phyloP scores from a whole-genome alignment of 2,888 invertebrate species.

The Cetonia aurata region DNA sequence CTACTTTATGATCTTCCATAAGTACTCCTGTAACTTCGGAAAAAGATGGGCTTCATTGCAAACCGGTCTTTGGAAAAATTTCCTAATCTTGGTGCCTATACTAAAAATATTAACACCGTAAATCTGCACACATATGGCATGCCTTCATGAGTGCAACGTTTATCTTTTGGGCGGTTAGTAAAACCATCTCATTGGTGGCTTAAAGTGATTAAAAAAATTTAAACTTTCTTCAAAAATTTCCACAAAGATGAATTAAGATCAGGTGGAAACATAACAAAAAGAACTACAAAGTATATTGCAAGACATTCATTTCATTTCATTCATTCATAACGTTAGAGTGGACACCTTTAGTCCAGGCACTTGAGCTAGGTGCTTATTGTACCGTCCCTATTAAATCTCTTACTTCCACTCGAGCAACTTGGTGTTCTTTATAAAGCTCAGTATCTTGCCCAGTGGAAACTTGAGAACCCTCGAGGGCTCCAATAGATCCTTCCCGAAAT shows the following conservation, averaged over 20 bases:
- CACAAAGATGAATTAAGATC: constrained; percentile 33
- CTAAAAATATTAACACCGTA: constrained; percentile 22
- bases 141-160: constrained; percentile 49
- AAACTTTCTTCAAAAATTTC: constrained; percentile 45
- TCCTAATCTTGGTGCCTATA: constrained; percentile 28
- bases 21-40: neutral
- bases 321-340: too few species aligned
- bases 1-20: neutral
- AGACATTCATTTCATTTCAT: too few species aligned
- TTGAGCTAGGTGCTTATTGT: too few species aligned
- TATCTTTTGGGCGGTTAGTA: constrained; percentile 49
- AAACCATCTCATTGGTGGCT: constrained; percentile 47
- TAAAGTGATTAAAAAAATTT: constrained; percentile 41
- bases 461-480: too few species aligned
- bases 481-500: too few species aligned
- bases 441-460: too few species aligned
- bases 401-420: too few species aligned
- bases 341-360: too few species aligned
- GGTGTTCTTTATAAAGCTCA: too few species aligned
- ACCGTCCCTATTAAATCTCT: too few species aligned
- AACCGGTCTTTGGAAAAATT: neutral
- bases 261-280: neutral
- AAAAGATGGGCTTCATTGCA: constrained; percentile 23
- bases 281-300: neutral
- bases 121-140: constrained; percentile 38